These are phyloP conservation scores for Meganola albula DNA, from an alignment of 2,888 invertebrate species.

Conservation along the genomic window DNA sequence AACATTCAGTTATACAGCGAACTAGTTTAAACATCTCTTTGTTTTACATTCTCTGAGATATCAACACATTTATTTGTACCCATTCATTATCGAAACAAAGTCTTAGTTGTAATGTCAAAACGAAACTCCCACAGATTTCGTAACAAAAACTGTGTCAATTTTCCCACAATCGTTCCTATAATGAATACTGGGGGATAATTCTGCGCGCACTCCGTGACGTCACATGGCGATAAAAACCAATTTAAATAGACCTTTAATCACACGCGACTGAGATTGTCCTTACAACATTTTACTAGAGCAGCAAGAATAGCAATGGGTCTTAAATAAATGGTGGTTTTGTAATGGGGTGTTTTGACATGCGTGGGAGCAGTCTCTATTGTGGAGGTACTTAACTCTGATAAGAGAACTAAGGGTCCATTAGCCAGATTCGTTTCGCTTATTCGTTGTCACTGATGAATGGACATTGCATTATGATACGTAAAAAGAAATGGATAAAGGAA, in stretches of 20 bases:
- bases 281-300: conserved; percentile 5
- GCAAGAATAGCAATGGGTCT: conserved; percentile 28
- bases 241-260: conserved; percentile 32
- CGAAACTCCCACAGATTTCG: conserved; percentile 72
- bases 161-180: conserved; percentile 70
- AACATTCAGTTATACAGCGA: too few relatives aligned
- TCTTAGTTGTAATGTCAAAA: conserved; percentile 51
- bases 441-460: conserved; percentile 66
- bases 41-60: too few relatives aligned
- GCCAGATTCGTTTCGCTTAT: conserved; percentile 73
- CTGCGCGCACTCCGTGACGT: conserved; percentile 47
- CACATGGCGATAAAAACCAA: conserved; percentile 40
- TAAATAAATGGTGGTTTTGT: conserved; percentile 30
- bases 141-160: conserved; percentile 66
- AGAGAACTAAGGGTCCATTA: conserved; percentile 73
- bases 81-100: too few relatives aligned
- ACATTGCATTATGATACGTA: conserved; percentile 70
- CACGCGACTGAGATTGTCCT: conserved; percentile 3
- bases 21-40: too few relatives aligned
- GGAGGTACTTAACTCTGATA: conserved; percentile 73
- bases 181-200: conserved; percentile 58
- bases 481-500: conserved; percentile 48
- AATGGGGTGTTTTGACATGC: conserved; percentile 71
- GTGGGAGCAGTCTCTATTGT: conserved; percentile 73
- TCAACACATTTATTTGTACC: too few relatives aligned